phyloP scores from a whole-genome alignment of 2,113 vertebrate species.

The Penelope pileata region DNA sequence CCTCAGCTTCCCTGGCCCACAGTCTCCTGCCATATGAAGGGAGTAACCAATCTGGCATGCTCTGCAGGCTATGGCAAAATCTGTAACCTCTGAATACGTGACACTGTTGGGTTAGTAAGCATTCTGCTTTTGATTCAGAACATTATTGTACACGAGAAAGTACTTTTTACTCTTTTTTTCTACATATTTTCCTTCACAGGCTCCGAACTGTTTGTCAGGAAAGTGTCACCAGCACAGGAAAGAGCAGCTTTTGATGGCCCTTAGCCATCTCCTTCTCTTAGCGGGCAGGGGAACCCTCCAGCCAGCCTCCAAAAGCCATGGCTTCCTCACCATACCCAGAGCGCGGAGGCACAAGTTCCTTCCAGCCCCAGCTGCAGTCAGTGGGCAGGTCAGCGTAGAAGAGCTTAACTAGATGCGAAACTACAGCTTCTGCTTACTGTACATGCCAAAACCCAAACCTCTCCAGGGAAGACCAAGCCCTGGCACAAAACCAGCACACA shows the following conservation, averaged over 20 bases:
- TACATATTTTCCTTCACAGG: not conserved
- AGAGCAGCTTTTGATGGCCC: not conserved
- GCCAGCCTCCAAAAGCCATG: fast-evolving
- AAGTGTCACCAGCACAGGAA: not conserved
- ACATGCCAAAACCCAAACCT: not conserved
- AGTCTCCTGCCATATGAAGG: not conserved
- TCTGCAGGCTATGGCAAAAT: not conserved
- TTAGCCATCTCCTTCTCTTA: not conserved
- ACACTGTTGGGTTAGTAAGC: not conserved
- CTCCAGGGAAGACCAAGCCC: not conserved
- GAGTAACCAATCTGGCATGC: not conserved
- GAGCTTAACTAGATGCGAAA: not conserved
- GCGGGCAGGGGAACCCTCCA: not conserved
- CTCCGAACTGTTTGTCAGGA: not conserved
- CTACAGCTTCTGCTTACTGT: fast-evolving
- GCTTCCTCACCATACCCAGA: not conserved
- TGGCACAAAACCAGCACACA: fast-evolving
- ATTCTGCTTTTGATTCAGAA: not conserved
- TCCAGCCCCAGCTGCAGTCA: not conserved
- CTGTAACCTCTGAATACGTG: not conserved
- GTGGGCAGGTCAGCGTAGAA: not conserved
- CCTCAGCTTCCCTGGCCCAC: not conserved
- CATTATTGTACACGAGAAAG: not conserved
- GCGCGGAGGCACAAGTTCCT: fast-evolving
- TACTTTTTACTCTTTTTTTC: not conserved